Evolutionary conservation across 2,113 vertebrate species (phyloP).

Genomic region (Empidonax alnorum): DNA sequence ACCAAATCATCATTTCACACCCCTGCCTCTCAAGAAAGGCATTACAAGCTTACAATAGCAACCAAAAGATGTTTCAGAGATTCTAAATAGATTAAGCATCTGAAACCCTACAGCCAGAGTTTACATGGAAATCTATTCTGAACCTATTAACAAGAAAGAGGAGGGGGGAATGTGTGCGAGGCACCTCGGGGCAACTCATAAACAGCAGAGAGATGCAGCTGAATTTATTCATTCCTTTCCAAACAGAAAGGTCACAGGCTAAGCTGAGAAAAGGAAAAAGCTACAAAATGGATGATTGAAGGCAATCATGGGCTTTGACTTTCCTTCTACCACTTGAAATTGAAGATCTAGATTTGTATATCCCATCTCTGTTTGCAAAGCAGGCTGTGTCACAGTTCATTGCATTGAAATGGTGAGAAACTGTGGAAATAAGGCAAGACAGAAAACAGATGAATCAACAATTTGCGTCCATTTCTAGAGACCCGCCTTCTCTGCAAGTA

Average conservation of each 20-base stretch:
- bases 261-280: neutral
- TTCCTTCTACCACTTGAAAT: neutral
- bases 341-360: neutral
- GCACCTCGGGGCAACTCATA: neutral
- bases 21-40: neutral
- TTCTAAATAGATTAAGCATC: neutral
- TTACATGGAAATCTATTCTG: neutral
- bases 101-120: neutral
- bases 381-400: neutral
- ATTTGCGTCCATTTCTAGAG: neutral
- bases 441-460: neutral
- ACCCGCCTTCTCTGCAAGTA: neutral
- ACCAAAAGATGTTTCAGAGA: neutral
- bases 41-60: neutral
- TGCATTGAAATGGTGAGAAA: neutral
- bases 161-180: neutral
- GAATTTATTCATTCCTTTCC: neutral
- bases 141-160: neutral
- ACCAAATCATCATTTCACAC: neutral
- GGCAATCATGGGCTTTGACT: neutral
- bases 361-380: neutral
- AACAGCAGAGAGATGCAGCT: neutral
- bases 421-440: neutral
- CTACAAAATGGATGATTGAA: neutral
- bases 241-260: neutral